Percentiles rank a stretch among this genome's conserved stretches.
phyloP scores from a whole-genome alignment of 2,888 invertebrate genomes.

The Pyrocoelia pectoralis region DNA sequence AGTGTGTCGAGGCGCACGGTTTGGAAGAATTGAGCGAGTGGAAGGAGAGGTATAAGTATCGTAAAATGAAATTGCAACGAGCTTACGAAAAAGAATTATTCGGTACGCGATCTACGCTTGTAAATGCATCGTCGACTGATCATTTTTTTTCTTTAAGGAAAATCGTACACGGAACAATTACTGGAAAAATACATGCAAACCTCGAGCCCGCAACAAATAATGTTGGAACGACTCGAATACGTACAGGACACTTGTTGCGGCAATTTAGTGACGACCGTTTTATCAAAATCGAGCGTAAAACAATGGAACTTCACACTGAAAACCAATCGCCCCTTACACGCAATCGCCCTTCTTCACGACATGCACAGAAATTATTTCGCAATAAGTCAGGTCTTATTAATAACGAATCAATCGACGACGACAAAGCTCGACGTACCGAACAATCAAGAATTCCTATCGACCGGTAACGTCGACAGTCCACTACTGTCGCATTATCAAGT shows the following conservation, averaged over 20 bases:
- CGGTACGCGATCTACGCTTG: too few relatives aligned
- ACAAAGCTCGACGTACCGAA: conserved; percentile 48
- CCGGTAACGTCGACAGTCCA: not conserved
- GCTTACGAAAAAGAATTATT: conserved; percentile 67
- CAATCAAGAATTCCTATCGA: conserved; percentile 53
- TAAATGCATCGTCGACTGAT: too few relatives aligned
- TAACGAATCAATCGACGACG: conserved; percentile 37
- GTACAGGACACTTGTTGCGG: conserved; percentile 67
- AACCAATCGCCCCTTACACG: conserved; percentile 64
- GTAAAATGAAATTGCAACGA: conserved; percentile 68
- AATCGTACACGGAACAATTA: conserved; percentile 67
- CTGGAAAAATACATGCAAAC: conserved; percentile 71
- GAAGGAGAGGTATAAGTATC: conserved; percentile 74
- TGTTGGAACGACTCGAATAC: conserved; percentile 68
- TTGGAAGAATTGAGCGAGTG: conserved; percentile 76
- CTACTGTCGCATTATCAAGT: conserved; percentile 62
- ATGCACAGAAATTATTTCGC: conserved; percentile 73
- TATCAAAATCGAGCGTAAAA: conserved; percentile 68
- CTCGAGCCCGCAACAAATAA: conserved; percentile 68
- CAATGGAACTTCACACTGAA: conserved; percentile 69
- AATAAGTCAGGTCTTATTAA: conserved; percentile 61
- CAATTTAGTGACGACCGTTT: conserved; percentile 68
- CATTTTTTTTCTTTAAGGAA: conserved; percentile 47
- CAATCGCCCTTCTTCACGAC: conserved; percentile 74
- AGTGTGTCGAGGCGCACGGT: conserved; percentile 80